Evolutionary conservation across 2,797 vertebrate species (phyloP).

Genomic region (Antennarius maculatus): DNA sequence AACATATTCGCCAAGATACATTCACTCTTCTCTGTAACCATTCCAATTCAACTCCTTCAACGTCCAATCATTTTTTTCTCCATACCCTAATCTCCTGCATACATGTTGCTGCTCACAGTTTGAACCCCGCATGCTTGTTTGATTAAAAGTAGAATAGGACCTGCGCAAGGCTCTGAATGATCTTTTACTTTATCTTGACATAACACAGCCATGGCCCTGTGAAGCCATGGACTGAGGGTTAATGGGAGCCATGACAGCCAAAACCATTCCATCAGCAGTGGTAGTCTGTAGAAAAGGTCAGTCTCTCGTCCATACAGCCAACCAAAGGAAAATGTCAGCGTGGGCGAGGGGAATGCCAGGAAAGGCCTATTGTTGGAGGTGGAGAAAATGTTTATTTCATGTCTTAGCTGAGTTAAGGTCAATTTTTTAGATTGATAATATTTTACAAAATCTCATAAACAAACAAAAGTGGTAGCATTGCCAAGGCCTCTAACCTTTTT

Average conservation of each 20-base stretch:
- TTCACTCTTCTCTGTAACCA: slow-evolving; percentile 28
- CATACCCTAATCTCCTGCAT: slow-evolving; percentile 31
- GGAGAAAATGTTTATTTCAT: slow-evolving; percentile 22
- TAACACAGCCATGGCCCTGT: slow-evolving; percentile 56
- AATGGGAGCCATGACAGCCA: slow-evolving; percentile 68
- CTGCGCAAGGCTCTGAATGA: slow-evolving; percentile 43
- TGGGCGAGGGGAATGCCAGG: slow-evolving; percentile 2
- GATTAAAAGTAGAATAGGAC: slow-evolving; percentile 53
- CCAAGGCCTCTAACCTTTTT: slow-evolving; percentile 1
- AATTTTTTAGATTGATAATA: slow-evolving; percentile 11
- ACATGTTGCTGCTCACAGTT: slow-evolving; percentile 21
- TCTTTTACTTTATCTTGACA: slow-evolving; percentile 67
- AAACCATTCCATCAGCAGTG: slow-evolving; percentile 59
- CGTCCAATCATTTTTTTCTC: slow-evolving; percentile 24
- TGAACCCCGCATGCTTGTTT: slow-evolving; percentile 47
- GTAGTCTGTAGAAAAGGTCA: slow-evolving; percentile 62
- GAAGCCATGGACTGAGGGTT: slow-evolving; percentile 54
- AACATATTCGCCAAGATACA: slow-evolving; percentile 38
- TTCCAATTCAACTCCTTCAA: slow-evolving; percentile 26
- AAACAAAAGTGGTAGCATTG: neutral
- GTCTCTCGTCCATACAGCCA: slow-evolving; percentile 21
- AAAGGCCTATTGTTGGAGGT: slow-evolving; percentile 5
- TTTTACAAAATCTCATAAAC: slow-evolving; percentile 12
- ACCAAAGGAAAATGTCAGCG: slow-evolving; percentile 49
- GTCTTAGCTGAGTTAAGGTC: slow-evolving; percentile 11